These are phyloP conservation scores for Drosophila rellima DNA, from an alignment of 2,888 invertebrate genomes.

Conservation along the genomic window DNA sequence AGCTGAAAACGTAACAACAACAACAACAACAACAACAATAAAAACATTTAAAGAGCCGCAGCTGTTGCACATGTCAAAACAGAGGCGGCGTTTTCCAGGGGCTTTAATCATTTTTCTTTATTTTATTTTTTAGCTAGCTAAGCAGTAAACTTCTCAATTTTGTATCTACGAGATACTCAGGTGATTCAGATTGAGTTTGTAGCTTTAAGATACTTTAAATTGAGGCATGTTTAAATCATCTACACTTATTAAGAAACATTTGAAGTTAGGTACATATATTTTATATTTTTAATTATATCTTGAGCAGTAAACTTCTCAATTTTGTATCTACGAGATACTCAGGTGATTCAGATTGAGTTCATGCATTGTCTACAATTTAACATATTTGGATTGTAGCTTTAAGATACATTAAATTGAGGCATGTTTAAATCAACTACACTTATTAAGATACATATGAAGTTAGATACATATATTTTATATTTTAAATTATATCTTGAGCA, in stretches of 20 bases:
- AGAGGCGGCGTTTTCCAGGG: constrained; percentile 28
- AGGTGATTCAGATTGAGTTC: background rate
- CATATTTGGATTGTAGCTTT: no score
- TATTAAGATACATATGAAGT: no score
- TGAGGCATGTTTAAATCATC: no score
- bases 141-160: background rate
- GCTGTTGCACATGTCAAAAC: constrained; percentile 46
- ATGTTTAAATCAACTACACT: no score
- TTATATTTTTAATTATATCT: no score
- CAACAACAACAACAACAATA: constrained; percentile 18
- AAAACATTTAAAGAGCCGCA: constrained; percentile 22
- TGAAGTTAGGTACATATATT: no score
- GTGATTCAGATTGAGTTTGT: background rate
- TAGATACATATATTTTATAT: no score
- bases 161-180: background rate
- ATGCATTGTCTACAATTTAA: no score
- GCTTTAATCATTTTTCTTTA: background rate
- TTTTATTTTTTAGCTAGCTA: background rate
- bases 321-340: background rate
- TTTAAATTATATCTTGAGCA: no score
- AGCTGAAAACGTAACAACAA: constrained; percentile 19
- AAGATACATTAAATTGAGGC: no score
- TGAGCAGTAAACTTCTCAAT: background rate
- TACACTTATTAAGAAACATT: no score
- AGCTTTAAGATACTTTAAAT: no score